phyloP scores from a whole-genome alignment of 2,888 invertebrate species.

The Meiosimyza platycephala region DNA sequence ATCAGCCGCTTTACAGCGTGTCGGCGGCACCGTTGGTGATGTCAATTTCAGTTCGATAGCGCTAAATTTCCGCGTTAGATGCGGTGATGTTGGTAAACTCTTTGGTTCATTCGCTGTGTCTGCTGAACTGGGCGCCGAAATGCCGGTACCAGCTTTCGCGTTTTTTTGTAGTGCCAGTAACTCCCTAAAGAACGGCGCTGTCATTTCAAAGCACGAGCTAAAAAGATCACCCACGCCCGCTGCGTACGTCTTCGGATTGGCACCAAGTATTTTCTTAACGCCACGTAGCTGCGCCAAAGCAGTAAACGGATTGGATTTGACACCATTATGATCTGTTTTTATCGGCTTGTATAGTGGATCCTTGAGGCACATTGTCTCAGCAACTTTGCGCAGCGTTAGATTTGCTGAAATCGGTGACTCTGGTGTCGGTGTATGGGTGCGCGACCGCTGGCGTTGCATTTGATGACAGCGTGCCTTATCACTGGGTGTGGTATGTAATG shows the following conservation, averaged over 20 bases:
- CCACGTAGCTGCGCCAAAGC: conserved; percentile 81
- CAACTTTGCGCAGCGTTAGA: conserved; percentile 75
- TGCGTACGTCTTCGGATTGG: conserved; percentile 69
- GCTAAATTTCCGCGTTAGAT: conserved; percentile 65
- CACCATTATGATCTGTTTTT: conserved; percentile 62
- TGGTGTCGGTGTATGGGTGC: conserved; percentile 65
- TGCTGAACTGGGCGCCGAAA: neutral
- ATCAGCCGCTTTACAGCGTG: conserved; percentile 49
- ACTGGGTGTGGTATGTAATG: conserved; percentile 74
- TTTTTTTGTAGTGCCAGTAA: conserved; percentile 60
- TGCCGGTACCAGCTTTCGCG: conserved; percentile 42
- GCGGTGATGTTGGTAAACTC: conserved; percentile 71
- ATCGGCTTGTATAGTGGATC: conserved; percentile 84
- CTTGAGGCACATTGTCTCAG: conserved; percentile 86
- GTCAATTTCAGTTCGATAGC: conserved; percentile 58
- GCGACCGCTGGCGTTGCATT: conserved; percentile 68
- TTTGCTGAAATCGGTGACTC: conserved; percentile 64
- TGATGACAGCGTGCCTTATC: conserved; percentile 81
- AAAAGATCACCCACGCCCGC: conserved; percentile 72
- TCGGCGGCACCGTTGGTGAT: conserved; percentile 36
- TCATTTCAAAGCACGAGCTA: conserved; percentile 82
- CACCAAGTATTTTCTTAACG: conserved; percentile 84
- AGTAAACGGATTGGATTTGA: conserved; percentile 78
- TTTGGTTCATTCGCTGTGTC: conserved; percentile 63
- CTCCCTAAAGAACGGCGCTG: conserved; percentile 74